Base-by-base conservation (phyloP, 2,113 vertebrate species). In the Manacus vitellinus region DNA sequence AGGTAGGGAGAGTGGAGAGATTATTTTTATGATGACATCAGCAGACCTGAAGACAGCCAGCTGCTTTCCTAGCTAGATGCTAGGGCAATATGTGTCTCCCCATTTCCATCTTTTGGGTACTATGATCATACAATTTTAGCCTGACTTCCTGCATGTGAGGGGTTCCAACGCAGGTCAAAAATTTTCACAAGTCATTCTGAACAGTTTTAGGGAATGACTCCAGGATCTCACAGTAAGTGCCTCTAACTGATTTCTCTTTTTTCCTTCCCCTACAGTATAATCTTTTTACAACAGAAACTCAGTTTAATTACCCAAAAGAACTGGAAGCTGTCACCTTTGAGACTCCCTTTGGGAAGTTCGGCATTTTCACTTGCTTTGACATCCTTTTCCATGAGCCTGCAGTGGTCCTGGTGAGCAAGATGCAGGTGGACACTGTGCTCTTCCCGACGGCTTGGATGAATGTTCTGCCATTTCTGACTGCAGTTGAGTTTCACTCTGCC, bases 341-440 rank as follows among this genome's bases (percentile, higher is more conserved):
- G 20, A 99, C 99, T 2, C 97, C 98, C 2, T 99, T 99, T 83
- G 99, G 99, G 41, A 98, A 75, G 35, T 99, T 99, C 92, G 99
- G 99, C 17, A 94, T 99, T 91, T 97, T 99, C 65, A 99, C 97
- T 35, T 99, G 99, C 94, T 99, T 99, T 2, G 99, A 99, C 94
- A 98, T 99, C 81, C 97, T 99, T 31, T 99, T 99, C 90, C 72
- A 78, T 1, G 63, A 98, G 6, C 99, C 98, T 2, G 97, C 97
- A 0, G 70, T 99, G 35, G 62, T 92, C 18, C 91, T 99, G 21
- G 95, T 99, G 33, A 96, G 97, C 5, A 49, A 95, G 72, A 95
- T 98, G 71, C 96, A 96, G 6, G 97, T 99, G 31, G 98, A 98
- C 81, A 97, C 95, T 0, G 46, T 98, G 33, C 51, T 98, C 7